Conservation (phyloP, 2,797 vertebrate species). For the Pangasius krempfi region DNA sequence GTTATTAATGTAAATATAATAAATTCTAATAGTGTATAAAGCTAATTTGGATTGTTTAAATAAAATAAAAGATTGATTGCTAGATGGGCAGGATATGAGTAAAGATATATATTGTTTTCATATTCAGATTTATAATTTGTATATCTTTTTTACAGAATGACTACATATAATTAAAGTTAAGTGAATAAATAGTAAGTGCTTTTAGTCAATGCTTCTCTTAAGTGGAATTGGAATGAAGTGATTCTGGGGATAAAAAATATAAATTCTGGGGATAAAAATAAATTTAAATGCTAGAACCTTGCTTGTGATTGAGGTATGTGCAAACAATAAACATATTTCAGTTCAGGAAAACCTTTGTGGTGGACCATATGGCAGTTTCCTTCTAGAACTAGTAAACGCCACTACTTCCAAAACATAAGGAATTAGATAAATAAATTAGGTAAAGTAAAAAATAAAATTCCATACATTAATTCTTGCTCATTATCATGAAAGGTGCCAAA, state of each 20-base stretch:
- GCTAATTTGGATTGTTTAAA: background rate
- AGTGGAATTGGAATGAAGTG: background rate
- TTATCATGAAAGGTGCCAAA: background rate
- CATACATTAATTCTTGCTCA: background rate
- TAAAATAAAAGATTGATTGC: background rate
- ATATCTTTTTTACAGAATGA: background rate
- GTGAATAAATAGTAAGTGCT: background rate
- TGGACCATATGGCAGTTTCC: background rate
- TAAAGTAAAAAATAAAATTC: background rate
- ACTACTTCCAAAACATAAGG: background rate
- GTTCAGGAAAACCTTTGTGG: background rate
- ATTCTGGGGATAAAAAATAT: background rate
- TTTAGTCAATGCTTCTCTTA: background rate
- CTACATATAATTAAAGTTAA: background rate
- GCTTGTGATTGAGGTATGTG: background rate
- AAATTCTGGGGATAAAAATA: background rate
- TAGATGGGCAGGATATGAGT: no score
- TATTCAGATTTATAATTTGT: background rate
- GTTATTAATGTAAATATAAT: background rate
- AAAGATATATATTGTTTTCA: background rate
- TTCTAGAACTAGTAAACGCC: background rate
- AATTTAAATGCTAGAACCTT: background rate
- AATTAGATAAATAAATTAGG: background rate
- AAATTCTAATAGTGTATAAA: background rate
- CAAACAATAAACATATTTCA: background rate